Base-by-base conservation (phyloP, 37 sponge, comb jelly and placozoan genomes). In the Haliclona indistincta region DNA sequence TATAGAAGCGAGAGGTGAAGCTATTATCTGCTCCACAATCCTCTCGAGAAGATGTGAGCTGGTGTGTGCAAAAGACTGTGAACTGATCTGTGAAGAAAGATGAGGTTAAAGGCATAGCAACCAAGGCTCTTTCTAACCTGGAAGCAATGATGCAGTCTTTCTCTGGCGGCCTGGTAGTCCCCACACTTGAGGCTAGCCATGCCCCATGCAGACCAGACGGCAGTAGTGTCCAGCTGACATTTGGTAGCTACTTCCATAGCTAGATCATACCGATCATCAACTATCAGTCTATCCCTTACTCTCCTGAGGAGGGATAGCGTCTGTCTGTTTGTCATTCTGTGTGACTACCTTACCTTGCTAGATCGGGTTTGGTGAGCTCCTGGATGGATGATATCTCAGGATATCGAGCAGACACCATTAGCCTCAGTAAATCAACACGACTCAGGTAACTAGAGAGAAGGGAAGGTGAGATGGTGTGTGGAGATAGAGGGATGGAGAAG, bases 241-340 rank as follows among this genome's bases (percentile, higher is more conserved):
- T 96, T 96, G 54, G 97, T 96, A 43, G 91, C 89, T 17, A 93
- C 82, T 68, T 96, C 97, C 79, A 93, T 81, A 28, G 97, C 97
- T 68, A 96, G 88, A 6, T 39, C 25, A 64, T 77, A 93, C 56
- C 85, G 65, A 56, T 93, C 91, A 55, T 93, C 88, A 56, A 84
- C 86, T 29, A 96, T 44, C 67, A 96, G 63, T 53, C 65, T 38
- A 80, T 96, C 91, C 29, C 97, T 68, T 33, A 96, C 78, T 38
- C 91, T 78, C 61, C 74, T 81, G 61, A 3, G 22, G 66, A 30
- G 35, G 2, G 33, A n/a, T 30, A n/a, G n/a, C n/a, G n/a, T n/a
- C 22, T 28, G 28, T 5, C 66, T 35, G 33, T 34, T 64, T 22
- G 5, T 30, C 66, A 29, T 64, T 22, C 3, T 4, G 22, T 22